These are phyloP conservation scores for Serinus canaria DNA, from an alignment of 2,113 vertebrate genomes.

Conservation along the genomic window DNA sequence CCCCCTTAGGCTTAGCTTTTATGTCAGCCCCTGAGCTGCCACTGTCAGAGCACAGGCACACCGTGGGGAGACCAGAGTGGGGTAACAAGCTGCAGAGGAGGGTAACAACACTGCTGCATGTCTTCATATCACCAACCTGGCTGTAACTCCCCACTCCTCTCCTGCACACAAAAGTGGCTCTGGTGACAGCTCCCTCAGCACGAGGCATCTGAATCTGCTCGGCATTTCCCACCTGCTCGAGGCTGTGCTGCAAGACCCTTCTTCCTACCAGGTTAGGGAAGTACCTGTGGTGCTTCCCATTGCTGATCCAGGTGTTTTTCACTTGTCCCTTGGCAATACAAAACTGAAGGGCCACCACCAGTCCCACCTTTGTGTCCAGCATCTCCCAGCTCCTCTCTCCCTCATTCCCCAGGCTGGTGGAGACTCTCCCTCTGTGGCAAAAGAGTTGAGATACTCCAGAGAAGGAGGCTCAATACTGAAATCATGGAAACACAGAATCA, in stretches of 20 bases:
- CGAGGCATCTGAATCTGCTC: neutral
- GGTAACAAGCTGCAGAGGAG: accelerated
- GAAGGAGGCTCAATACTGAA: neutral
- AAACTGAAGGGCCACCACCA: neutral
- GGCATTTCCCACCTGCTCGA: neutral
- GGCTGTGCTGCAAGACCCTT: neutral
- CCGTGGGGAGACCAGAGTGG: accelerated
- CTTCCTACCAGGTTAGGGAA: neutral
- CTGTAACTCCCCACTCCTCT: neutral
- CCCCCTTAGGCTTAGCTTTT: neutral
- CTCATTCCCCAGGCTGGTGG: neutral
- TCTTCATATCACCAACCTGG: too few species aligned
- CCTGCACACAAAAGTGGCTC: neutral
- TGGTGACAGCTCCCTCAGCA: neutral
- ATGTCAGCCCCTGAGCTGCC: neutral
- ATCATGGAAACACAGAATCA: neutral
- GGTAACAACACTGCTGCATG: neutral
- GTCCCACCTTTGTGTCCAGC: neutral
- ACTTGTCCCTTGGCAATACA: neutral
- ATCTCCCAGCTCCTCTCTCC: neutral
- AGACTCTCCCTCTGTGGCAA: neutral
- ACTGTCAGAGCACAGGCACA: neutral
- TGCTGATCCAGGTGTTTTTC: neutral
- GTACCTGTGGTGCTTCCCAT: accelerated
- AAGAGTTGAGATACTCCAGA: neutral